Evolutionary conservation across 2,113 vertebrate species (phyloP).

Genomic region (Pipra filicauda): DNA sequence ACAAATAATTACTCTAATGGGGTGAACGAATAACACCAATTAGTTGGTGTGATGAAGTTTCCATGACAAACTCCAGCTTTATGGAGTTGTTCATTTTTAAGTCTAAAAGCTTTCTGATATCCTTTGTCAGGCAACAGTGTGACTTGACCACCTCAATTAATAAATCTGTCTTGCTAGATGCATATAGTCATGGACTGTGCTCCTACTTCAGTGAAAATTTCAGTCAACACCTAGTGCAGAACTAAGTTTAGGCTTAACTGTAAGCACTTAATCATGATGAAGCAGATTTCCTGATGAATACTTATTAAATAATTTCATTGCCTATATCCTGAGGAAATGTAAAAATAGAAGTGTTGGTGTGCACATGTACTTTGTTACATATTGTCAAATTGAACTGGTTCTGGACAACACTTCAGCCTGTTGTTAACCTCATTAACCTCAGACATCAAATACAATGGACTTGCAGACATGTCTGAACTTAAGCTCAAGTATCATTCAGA

Average conservation of each 20-base stretch:
- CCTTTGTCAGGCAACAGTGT: background rate
- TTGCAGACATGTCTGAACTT: background rate
- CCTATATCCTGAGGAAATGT: background rate
- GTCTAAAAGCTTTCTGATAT: background rate
- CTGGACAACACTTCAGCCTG: background rate
- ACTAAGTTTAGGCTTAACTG: background rate
- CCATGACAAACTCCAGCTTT: background rate
- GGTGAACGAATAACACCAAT: background rate
- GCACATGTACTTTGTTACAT: background rate
- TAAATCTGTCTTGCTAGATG: background rate
- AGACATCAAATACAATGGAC: background rate
- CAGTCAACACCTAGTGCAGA: background rate
- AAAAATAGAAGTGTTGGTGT: background rate
- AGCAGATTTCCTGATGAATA: background rate
- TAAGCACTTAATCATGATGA: background rate
- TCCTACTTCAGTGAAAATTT: background rate
- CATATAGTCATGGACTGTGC: background rate
- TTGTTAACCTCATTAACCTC: background rate
- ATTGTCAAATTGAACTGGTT: background rate
- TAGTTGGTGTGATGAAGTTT: background rate
- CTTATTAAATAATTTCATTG: background rate
- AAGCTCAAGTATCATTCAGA: background rate
- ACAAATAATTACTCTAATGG: conserved; percentile 10
- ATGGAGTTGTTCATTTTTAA: background rate
- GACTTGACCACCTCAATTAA: background rate